Evolutionary conservation across 2,113 vertebrate genomes (phyloP), one percentile per base, ranked within the genome.

Genomic region (Holacanthus passer): DNA sequence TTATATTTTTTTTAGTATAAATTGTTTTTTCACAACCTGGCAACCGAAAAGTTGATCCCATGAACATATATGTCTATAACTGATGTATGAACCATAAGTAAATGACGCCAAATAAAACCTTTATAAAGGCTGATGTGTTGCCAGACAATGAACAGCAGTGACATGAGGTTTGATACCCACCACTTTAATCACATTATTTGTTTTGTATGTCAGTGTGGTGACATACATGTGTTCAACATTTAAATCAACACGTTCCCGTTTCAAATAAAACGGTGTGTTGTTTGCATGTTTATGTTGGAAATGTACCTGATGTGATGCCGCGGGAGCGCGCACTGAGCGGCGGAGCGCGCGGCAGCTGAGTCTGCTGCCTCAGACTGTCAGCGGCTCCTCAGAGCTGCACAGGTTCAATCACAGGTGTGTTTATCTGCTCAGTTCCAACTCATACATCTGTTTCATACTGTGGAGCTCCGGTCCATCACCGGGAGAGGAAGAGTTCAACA

Each of bases 261-360:
- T 24, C 4, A 50, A 17, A 29, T 31, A 19, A 32, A 32, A 59
- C 7, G 1, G 29, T 6, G 31, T 37, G 9, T 37, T 37, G 35
- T 37, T 37, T 37, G 9, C 16, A 29, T 56, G 27, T 50, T 45
- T 17, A n/a, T 3, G 2, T 6, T 12, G 41, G 10, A 29, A 10
- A 31, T 37, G 35, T n/a, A 65, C 31, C 27, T 47, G 4, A 27
- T 37, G 16, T 17, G 56, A 9, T 10, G 2, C 1, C 29, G 24
- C 52, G 81, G 55, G 89, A 35, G 53, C 81, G 89, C 86, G 91
- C 87, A 29, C n/a, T 66, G 19, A n/a, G 3, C 7, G 66, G 7
- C 2, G 0, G 4, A 65, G 80, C 76, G 73, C 83, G 87, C 77
- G 66, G 7, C 50, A 27, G 32, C 56, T 13, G 72, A 14, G 48